Evolutionary conservation across 1,140 invertebrate genomes (phyloP).

Genomic region (Achatina immaculata): DNA sequence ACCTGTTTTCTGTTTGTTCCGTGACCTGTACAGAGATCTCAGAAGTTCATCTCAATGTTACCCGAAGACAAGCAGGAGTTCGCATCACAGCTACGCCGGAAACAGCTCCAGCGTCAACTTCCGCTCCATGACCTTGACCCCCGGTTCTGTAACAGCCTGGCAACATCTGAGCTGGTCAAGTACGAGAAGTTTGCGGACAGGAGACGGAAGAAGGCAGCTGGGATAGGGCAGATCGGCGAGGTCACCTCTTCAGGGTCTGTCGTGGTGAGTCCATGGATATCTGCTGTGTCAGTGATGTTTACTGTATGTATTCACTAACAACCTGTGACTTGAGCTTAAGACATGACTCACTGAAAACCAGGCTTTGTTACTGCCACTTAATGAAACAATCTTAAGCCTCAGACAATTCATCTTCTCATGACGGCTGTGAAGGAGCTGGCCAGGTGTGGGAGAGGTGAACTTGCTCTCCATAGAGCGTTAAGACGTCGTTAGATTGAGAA

Average conservation of each 20-base stretch:
- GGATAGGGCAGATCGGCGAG: slow-evolving; percentile 89
- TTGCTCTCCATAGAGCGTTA: no score
- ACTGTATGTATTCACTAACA: no score
- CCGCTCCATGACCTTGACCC: slow-evolving; percentile 94
- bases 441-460: no score
- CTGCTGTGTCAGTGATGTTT: background rate
- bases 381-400: no score
- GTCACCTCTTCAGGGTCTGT: slow-evolving; percentile 74
- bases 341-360: no score
- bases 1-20: no score
- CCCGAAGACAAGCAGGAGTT: slow-evolving; percentile 97
- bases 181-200: slow-evolving; percentile 79
- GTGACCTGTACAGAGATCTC: slow-evolving; percentile 85
- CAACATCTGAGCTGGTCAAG: slow-evolving; percentile 88
- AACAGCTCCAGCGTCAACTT: slow-evolving; percentile 92
- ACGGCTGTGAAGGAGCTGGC: no score
- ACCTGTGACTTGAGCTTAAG: background rate
- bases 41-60: slow-evolving; percentile 93
- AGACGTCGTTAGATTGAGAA: no score
- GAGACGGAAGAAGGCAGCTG: slow-evolving; percentile 89
- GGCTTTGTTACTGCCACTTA: no score
- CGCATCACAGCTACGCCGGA: slow-evolving; percentile 94
- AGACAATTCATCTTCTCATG: no score
- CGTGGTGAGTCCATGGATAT: slow-evolving; percentile 33
- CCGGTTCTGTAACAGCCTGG: slow-evolving; percentile 91